Evolutionary conservation across 2,888 invertebrate species (phyloP).

Genomic region (Parapristionchus giblindavisi): DNA sequence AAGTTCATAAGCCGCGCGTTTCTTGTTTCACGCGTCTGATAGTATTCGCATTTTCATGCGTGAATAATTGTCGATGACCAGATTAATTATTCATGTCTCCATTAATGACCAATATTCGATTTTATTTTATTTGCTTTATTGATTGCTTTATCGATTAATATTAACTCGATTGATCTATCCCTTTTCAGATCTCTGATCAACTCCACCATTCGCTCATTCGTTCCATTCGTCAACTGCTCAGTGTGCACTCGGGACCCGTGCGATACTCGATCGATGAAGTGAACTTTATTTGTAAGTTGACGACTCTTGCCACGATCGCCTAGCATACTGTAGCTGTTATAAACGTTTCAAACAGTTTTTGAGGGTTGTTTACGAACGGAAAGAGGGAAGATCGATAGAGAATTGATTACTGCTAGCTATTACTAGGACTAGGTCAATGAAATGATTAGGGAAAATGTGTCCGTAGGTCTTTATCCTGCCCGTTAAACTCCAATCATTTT

Average conservation of each 20-base stretch:
- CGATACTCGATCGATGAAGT: conserved; percentile 35
- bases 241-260: conserved; percentile 9
- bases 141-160: background rate
- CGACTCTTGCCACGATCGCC: background rate
- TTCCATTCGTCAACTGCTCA: conserved; percentile 1
- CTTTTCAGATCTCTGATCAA: conserved; percentile 24
- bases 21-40: too few species aligned
- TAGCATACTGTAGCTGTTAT: background rate
- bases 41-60: too few species aligned
- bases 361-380: too few species aligned
- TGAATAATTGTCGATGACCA: too few species aligned
- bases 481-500: too few species aligned
- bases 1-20: too few species aligned
- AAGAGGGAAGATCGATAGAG: too few species aligned
- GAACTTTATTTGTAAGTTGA: conserved; percentile 26
- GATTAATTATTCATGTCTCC: background rate
- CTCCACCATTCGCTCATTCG: conserved; percentile 11
- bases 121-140: background rate
- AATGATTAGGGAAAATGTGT: too few species aligned
- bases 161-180: background rate
- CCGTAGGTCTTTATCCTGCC: too few species aligned
- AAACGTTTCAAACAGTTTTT: too few species aligned
- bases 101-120: background rate
- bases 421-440: too few species aligned
- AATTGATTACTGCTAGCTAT: too few species aligned